Evolutionary conservation across 1,140 invertebrate species (phyloP).

Genomic region (Odontomachus brunneus): DNA sequence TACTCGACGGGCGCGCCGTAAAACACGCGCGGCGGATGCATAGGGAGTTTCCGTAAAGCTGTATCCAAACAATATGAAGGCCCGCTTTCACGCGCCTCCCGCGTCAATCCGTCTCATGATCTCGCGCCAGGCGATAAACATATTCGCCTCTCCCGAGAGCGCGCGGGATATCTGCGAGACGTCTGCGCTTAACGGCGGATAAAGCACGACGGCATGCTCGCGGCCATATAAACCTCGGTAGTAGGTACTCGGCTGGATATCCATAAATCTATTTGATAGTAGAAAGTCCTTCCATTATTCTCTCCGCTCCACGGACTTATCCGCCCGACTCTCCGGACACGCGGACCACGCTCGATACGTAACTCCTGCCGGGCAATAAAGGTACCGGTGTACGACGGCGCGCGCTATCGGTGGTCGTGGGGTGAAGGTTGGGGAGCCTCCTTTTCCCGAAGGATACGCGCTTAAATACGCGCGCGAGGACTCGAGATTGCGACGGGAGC

Average conservation of each 20-base stretch:
- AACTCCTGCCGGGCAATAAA: constrained; percentile 73
- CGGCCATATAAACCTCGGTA: constrained; percentile 75
- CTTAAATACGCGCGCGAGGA: no score
- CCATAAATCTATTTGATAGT: constrained; percentile 85
- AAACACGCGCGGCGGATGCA: constrained; percentile 50
- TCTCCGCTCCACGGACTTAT: constrained; percentile 70
- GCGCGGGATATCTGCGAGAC: constrained; percentile 65
- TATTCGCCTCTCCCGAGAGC: constrained; percentile 53
- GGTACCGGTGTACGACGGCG: constrained; percentile 56
- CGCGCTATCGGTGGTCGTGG: constrained; percentile 61
- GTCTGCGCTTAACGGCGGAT: constrained; percentile 73
- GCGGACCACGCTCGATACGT: constrained; percentile 69
- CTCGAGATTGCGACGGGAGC: not conserved
- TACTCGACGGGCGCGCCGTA: constrained; percentile 18
- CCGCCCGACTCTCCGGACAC: constrained; percentile 64
- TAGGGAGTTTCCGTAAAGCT: constrained; percentile 62
- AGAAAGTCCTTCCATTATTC: constrained; percentile 84
- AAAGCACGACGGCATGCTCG: constrained; percentile 72
- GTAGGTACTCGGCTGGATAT: constrained; percentile 77
- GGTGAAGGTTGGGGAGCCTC: constrained; percentile 59
- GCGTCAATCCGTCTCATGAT: constrained; percentile 2
- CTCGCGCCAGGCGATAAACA: constrained; percentile 61
- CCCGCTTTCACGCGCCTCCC: constrained; percentile 62
- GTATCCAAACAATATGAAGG: constrained; percentile 68
- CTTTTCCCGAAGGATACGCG: not conserved